phyloP scores from a whole-genome alignment of 2,888 invertebrate genomes.

The Mythimna albipuncta region DNA sequence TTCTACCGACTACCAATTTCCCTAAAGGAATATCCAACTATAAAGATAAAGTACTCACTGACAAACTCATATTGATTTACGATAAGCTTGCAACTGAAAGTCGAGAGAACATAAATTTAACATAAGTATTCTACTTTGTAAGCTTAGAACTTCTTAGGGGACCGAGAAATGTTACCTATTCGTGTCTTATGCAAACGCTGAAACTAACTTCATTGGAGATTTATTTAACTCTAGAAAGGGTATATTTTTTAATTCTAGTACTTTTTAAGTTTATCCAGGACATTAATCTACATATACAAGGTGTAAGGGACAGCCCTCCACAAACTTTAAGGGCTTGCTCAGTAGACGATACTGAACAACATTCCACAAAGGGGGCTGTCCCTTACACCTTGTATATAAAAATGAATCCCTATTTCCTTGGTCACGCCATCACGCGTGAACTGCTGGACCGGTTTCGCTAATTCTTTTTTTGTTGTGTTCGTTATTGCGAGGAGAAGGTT shows the following conservation, averaged over 20 bases:
- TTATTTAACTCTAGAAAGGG: not conserved
- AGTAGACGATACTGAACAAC: no score
- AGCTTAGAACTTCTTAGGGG: conserved; percentile 34
- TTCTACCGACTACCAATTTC: not conserved
- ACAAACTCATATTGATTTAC: conserved; percentile 34
- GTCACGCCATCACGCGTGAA: no score
- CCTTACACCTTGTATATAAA: no score
- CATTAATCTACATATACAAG: no score
- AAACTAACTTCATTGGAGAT: conserved; percentile 13
- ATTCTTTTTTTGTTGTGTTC: no score
- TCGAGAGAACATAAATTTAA: conserved; percentile 41
- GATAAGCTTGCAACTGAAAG: conserved; percentile 29
- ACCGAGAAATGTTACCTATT: conserved; percentile 21
- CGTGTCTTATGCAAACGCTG: conserved; percentile 36
- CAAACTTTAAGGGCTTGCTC: no score
- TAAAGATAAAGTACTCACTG: conserved; percentile 3
- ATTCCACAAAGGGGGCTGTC: no score
- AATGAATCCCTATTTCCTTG: no score
- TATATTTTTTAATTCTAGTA: conserved; percentile 1
- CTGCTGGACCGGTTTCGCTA: no score
- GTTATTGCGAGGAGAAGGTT: no score
- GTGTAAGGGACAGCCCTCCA: no score
- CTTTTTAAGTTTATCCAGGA: no score
- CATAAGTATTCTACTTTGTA: conserved; percentile 47
- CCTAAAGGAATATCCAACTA: not conserved